These are phyloP conservation scores for Arrhamphus sclerolepis DNA, from an alignment of 2,797 vertebrate genomes.

Conservation along the genomic window DNA sequence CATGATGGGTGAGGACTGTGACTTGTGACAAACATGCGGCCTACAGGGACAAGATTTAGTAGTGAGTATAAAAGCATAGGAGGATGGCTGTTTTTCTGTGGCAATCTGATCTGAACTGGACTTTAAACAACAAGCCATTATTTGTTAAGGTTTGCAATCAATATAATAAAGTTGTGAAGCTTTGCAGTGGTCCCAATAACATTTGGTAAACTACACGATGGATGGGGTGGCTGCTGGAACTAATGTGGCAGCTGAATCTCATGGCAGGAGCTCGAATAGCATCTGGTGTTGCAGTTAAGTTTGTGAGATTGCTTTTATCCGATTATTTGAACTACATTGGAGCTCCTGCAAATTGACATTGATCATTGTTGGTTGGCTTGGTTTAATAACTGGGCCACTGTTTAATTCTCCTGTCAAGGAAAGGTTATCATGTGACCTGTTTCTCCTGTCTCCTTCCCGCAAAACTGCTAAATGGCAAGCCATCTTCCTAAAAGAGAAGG, in stretches of 20 bases:
- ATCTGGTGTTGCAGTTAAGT: constrained; percentile 36
- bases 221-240: constrained; percentile 59
- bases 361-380: constrained; percentile 51
- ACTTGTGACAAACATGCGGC: constrained; percentile 70
- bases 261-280: constrained; percentile 52
- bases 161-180: constrained; percentile 57
- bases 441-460: constrained; percentile 57
- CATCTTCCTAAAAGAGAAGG: constrained; percentile 51
- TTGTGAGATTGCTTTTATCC: constrained; percentile 38
- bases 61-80: constrained; percentile 32
- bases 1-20: constrained; percentile 41
- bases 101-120: constrained; percentile 35
- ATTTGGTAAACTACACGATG: constrained; percentile 39
- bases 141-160: constrained; percentile 44
- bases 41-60: constrained; percentile 42
- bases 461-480: constrained; percentile 65
- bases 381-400: constrained; percentile 49
- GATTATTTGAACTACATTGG: constrained; percentile 44
- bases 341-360: constrained; percentile 44
- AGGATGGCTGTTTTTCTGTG: constrained; percentile 32
- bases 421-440: constrained; percentile 60
- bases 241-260: constrained; percentile 59
- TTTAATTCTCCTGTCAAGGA: constrained; percentile 63
- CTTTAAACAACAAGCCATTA: constrained; percentile 47
- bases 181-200: constrained; percentile 34